A percentile compares a stretch with the other conserved stretches of the same genome.
phyloP scores from a whole-genome alignment of 2,113 vertebrate genomes.

The Hyla sarda region DNA sequence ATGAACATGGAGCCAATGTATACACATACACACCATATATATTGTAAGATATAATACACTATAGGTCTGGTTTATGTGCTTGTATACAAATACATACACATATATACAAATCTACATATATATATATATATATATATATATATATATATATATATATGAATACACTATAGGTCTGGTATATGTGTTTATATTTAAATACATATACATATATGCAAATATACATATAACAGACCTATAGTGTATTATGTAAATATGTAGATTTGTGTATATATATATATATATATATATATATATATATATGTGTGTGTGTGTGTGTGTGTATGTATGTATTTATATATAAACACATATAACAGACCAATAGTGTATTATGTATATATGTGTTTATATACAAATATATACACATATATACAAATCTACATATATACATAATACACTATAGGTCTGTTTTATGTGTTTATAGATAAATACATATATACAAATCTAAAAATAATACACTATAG shows the following conservation, averaged over 20 bases:
- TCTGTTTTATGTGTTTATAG: background rate
- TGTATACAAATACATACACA: background rate
- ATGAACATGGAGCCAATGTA: background rate
- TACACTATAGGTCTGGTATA: no score
- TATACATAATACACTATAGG: no score
- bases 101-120: background rate
- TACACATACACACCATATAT: background rate
- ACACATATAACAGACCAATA: background rate
- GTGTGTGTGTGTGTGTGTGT: no score
- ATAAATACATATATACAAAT: background rate
- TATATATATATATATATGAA: background rate
- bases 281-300: background rate
- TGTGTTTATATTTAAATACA: background rate
- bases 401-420: no score
- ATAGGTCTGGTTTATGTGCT: background rate
- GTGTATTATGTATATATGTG: no score
- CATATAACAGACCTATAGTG: no score
- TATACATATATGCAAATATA: background rate
- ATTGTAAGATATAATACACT: background rate
- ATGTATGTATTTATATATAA: background rate
- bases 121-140: background rate
- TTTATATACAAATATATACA: no score
- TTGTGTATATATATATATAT: no score
- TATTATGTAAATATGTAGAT: no score
- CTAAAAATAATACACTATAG: no score